Evolutionary conservation across 2,888 invertebrate genomes (phyloP).

Genomic region (Aspidapion aeneum): DNA sequence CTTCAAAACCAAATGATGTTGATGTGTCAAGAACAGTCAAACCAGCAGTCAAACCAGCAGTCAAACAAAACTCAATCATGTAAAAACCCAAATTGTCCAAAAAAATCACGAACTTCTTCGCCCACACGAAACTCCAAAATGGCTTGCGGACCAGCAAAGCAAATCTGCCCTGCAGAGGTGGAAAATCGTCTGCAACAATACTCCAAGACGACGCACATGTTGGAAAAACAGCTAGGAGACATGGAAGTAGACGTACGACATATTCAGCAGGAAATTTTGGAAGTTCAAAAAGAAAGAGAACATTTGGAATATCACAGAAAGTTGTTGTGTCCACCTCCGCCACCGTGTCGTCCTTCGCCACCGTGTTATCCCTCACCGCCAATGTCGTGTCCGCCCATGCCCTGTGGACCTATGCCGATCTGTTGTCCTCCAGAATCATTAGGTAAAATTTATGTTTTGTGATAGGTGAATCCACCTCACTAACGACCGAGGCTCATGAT

Average conservation of each 20-base stretch:
- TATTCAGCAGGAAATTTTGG: conserved; percentile 52
- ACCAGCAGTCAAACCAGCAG: neutral
- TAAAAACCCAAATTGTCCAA: conserved; percentile 22
- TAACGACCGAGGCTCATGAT: too few species aligned
- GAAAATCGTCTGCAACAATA: conserved; percentile 46
- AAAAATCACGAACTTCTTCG: conserved; percentile 20
- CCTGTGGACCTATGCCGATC: conserved; percentile 6
- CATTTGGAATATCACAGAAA: conserved; percentile 49
- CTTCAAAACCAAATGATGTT: conserved; percentile 62
- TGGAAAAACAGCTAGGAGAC: conserved; percentile 57
- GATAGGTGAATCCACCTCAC: too few species aligned
- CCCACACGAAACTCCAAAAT: conserved; percentile 24
- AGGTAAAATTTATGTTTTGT: too few species aligned
- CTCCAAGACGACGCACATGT: conserved; percentile 45
- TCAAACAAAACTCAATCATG: conserved; percentile 7
- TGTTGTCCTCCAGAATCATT: neutral
- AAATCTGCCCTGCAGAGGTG: conserved; percentile 48
- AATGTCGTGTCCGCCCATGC: conserved; percentile 19
- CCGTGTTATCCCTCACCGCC: conserved; percentile 21
- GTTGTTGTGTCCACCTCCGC: conserved; percentile 43
- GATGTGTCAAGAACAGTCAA: conserved; percentile 55
- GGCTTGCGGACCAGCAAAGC: conserved; percentile 42
- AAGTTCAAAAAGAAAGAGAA: conserved; percentile 52
- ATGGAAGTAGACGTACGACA: conserved; percentile 59
- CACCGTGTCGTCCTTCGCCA: conserved; percentile 28